Evolutionary conservation across 2,888 invertebrate genomes (phyloP), one percentile per base, ranked within the genome.

Genomic region (Drosophila merina): DNA sequence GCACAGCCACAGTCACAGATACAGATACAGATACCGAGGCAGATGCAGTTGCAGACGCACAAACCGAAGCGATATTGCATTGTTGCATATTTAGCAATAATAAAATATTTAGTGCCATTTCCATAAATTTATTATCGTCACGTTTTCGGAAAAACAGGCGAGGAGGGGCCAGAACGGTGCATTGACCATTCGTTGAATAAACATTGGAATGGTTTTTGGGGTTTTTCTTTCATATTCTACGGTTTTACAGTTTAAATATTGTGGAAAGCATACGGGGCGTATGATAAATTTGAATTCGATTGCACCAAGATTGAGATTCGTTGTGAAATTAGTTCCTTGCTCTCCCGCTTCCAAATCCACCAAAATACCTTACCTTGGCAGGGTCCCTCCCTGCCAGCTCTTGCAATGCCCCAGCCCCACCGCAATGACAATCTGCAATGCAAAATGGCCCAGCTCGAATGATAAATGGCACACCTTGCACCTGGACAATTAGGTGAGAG

Each of bases 31-130:
- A 28, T n/a, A 6, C 36, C 6, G 36, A 0, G 36, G 36, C 2
- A 36, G 36, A 6, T n/a, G 36, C 36, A 42, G 60, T 5, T 20
- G 7, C 31, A 20, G n/a, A 20, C 31, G 14, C 40, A 12, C 26
- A 30, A 25, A 28, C 20, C 12, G 42, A 50, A 48, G 55, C 58
- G 38, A 69, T 69, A 70, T 71, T 70, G 79, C 77, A 85, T 76
- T 87, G 87, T 86, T 81, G 85, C 87, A 85, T 87, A 84, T 86
- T 87, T 84, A 85, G 86, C 83, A 79, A 82, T 79, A 82, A 84
- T 84, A 85, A 85, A 87, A 84, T 84, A 84, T 84, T 84, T 84
- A 85, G 87, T 87, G 75, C 62, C 73, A 85, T 64, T 69, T 85
- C 80, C 76, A 85, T 84, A 85, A 84, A 84, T 84, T 84, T 84